A percentile compares a stretch with the other conserved stretches of the same genome.
Conservation (phyloP, 2,888 invertebrate genomes). For the Tipula unca region DNA sequence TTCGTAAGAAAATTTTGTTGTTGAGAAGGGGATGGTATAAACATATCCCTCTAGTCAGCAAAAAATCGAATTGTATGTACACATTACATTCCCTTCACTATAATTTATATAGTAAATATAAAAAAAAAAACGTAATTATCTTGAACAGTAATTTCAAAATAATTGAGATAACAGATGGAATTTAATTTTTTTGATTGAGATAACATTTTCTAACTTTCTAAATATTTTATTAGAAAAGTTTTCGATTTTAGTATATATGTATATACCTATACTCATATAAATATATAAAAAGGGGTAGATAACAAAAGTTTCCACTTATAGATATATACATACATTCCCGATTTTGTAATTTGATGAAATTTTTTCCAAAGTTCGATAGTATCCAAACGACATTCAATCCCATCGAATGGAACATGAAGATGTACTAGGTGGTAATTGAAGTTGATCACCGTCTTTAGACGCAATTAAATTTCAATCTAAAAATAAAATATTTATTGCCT, state of each 20-base stretch:
- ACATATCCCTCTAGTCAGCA: neutral
- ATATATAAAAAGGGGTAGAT: neutral
- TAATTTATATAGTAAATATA: neutral
- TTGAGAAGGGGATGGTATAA: neutral
- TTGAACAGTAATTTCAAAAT: neutral
- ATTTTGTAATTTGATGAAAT: neutral
- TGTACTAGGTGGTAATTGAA: neutral
- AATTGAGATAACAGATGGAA: conserved; percentile 14
- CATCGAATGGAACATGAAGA: neutral
- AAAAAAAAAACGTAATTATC: neutral
- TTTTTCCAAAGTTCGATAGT: neutral
- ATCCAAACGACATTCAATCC: neutral
- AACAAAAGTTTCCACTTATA: neutral
- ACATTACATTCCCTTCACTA: neutral
- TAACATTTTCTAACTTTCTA: neutral
- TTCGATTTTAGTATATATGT: neutral
- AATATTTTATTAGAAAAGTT: conserved; percentile 14
- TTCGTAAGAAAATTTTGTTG: neutral
- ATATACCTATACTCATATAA: too few species aligned
- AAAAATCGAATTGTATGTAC: neutral
- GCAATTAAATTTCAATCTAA: neutral
- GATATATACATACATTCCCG: too few species aligned
- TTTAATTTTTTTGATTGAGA: neutral
- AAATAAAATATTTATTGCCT: neutral
- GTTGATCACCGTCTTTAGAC: neutral